These are phyloP conservation scores for Thalpophila matura DNA, from an alignment of 2,888 invertebrate genomes.

Conservation along the genomic window DNA sequence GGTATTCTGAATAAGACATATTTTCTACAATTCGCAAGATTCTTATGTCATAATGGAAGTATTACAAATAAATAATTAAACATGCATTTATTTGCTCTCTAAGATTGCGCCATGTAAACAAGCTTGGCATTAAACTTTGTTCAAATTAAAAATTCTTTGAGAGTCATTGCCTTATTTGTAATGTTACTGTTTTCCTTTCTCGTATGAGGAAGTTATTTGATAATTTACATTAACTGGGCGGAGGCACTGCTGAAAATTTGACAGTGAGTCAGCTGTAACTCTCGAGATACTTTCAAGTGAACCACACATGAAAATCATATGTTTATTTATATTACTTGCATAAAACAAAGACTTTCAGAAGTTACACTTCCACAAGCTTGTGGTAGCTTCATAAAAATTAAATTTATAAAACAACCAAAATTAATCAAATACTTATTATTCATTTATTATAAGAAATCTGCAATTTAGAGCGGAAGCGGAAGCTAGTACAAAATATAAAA, in stretches of 20 bases:
- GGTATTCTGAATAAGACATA: background rate
- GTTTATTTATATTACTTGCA: background rate
- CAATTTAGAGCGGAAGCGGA: too few species aligned
- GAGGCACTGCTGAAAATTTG: slow-evolving; percentile 9
- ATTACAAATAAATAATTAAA: background rate
- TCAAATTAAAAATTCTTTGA: slow-evolving; percentile 23
- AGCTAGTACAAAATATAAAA: too few species aligned
- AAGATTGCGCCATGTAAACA: slow-evolving; percentile 18
- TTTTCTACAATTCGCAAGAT: background rate
- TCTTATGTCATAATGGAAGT: background rate
- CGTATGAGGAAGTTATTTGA: slow-evolving; percentile 27
- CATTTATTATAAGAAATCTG: background rate
- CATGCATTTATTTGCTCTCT: slow-evolving; percentile 24
- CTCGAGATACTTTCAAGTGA: slow-evolving; percentile 14
- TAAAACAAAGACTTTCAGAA: slow-evolving; percentile 26
- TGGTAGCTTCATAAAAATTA: background rate
- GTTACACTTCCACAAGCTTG: background rate
- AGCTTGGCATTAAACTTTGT: slow-evolving; percentile 39
- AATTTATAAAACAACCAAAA: too few species aligned
- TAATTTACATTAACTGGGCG: slow-evolving; percentile 18
- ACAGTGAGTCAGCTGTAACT: slow-evolving; percentile 8
- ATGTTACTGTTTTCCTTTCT: slow-evolving; percentile 20
- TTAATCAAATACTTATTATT: background rate
- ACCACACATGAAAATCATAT: background rate
- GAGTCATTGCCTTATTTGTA: slow-evolving; percentile 25